These are phyloP conservation scores for Bembecia ichneumoniformis DNA, from an alignment of 2,888 invertebrate genomes.

Conservation along the genomic window DNA sequence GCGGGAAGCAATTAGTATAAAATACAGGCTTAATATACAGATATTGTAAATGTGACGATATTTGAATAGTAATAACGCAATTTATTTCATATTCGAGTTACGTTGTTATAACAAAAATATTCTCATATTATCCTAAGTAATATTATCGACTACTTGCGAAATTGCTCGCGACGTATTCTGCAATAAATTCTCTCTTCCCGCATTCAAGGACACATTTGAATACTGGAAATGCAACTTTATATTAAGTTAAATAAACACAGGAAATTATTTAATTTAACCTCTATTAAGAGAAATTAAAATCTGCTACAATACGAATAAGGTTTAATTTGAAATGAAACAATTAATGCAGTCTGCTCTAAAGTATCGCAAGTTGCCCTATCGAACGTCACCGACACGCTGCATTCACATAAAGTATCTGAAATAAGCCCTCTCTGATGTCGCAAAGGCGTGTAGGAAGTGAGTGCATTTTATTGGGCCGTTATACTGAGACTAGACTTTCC, in stretches of 20 bases:
- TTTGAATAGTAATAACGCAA: constrained; percentile 10
- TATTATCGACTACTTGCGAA: constrained; percentile 28
- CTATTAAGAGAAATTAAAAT: background rate
- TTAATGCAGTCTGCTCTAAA: constrained; percentile 23
- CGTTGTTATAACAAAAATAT: constrained; percentile 40
- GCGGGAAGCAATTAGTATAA: too few species aligned
- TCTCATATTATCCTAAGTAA: constrained; percentile 9
- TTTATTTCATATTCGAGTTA: background rate
- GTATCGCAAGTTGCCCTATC: constrained; percentile 50
- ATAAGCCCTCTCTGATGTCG: constrained; percentile 50
- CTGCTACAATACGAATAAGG: constrained; percentile 9
- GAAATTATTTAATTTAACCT: constrained; percentile 19
- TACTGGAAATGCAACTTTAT: constrained; percentile 34
- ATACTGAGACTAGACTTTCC: constrained; percentile 25
- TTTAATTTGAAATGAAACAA: constrained; percentile 15
- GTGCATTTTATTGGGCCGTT: constrained; percentile 35
- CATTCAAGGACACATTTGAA: constrained; percentile 21
- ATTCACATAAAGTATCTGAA: constrained; percentile 54
- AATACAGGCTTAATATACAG: too few species aligned
- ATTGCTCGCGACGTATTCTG: constrained; percentile 30
- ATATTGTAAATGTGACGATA: too few species aligned
- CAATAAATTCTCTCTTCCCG: constrained; percentile 31
- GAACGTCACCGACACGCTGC: constrained; percentile 47
- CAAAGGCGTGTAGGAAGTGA: constrained; percentile 37
- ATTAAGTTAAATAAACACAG: constrained; percentile 3